Percentiles rank a stretch among this genome's conserved stretches.
phyloP scores from a whole-genome alignment of 2,113 vertebrate genomes.

The Felis catus region F.catus_Fca126_mat1.0 CM031417.1:8232501-8233000 shows the following conservation, averaged over 20 bases:
- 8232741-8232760: constrained; percentile 21
- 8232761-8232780: constrained; percentile 69
- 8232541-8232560: neutral
- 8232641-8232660: neutral
- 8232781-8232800: constrained; percentile 48
- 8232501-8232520: neutral
- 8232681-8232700: neutral
- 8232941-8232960: constrained; percentile 24
- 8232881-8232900: neutral
- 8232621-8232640: neutral
- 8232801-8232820: constrained; percentile 67
- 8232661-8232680: neutral
- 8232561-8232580: neutral
- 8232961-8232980: neutral
- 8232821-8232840: constrained; percentile 75
- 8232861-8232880: constrained; percentile 70
- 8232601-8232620: neutral
- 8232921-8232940: constrained; percentile 64
- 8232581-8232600: no score
- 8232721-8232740: neutral
- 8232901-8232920: neutral
- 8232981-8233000: neutral
- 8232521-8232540: neutral
- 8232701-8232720: constrained; percentile 39
- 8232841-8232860: constrained; percentile 63